phyloP scores from a whole-genome alignment of 1,140 invertebrate genomes.

The Polypedilum pembai region DNA sequence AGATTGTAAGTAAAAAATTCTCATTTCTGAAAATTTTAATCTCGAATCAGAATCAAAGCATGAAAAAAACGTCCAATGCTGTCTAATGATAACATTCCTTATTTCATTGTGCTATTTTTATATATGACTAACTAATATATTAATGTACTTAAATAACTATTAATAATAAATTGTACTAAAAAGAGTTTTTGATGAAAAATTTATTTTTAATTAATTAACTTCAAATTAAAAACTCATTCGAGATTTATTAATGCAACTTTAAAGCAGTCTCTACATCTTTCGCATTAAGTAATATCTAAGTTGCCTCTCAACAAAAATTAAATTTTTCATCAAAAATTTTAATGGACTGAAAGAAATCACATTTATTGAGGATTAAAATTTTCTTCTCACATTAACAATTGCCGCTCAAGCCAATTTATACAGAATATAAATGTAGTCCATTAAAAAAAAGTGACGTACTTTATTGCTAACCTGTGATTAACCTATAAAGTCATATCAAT shows the following conservation, averaged over 20 bases:
- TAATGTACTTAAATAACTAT: too few species aligned
- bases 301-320: background rate
- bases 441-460: background rate
- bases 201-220: too few species aligned
- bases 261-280: too few species aligned
- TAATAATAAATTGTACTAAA: background rate
- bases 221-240: too few species aligned
- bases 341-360: background rate
- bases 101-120: constrained; percentile 19
- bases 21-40: background rate
- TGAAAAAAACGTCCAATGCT: background rate
- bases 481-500: constrained; percentile 3
- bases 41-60: background rate
- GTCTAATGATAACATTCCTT: background rate
- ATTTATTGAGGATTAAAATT: background rate
- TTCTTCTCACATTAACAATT: background rate
- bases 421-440: background rate
- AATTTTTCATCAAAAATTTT: background rate
- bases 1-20: background rate
- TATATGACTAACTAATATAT: too few species aligned
- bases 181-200: too few species aligned
- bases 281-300: too few species aligned
- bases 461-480: constrained; percentile 7
- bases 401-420: background rate
- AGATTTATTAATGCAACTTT: too few species aligned